Evolutionary conservation across 2,888 invertebrate species (phyloP), one percentile per base, ranked within the genome.

Genomic region (Nymphalis polychloros): DNA sequence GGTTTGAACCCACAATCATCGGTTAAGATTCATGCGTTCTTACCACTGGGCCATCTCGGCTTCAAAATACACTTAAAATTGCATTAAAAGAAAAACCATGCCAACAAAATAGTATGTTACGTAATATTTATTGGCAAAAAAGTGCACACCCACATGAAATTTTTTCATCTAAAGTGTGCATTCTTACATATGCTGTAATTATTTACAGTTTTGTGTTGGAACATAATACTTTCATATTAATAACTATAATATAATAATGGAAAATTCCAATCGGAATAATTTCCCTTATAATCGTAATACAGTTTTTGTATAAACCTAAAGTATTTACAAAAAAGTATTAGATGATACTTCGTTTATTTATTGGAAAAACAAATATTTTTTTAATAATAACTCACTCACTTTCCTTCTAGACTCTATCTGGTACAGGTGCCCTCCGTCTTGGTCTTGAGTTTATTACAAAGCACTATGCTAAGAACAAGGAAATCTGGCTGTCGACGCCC

Each of bases 391-490:
- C n/a, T n/a, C n/a, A n/a, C n/a, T n/a, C 17, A 20, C 52, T 64
- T 41, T 72, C 72, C 82, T 83, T 60, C 6, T 95, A 98, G 94
- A 95, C 97, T n/a, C 95, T 99, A 71, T 99, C 99, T 73, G 99
- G 99, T 64, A 99, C 99, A 17, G 99, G 99, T 19, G 97, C 99
- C 1, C 93, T 99, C n/a, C 94, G 98, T 69, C 94, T 99, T 61
- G 99, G 99, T 41, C 96, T 96, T 52, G 97, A 96, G 72, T 99
- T 98, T 87, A 89, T 99, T 71, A 95, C 95, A 66, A 95, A 94
- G 75, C 97, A 96, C 89, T 97, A 96, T 88, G 94, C 94, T 8
- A 95, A 96, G 48, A 94, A 93, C 76, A 98, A 98, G 89, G 96
- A 95, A 71, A 90, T 97, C 61, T 99, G 97, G 92, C 80, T 99